phyloP scores from a whole-genome alignment of 2,888 invertebrate genomes.

The Osmoderma eremita region DNA sequence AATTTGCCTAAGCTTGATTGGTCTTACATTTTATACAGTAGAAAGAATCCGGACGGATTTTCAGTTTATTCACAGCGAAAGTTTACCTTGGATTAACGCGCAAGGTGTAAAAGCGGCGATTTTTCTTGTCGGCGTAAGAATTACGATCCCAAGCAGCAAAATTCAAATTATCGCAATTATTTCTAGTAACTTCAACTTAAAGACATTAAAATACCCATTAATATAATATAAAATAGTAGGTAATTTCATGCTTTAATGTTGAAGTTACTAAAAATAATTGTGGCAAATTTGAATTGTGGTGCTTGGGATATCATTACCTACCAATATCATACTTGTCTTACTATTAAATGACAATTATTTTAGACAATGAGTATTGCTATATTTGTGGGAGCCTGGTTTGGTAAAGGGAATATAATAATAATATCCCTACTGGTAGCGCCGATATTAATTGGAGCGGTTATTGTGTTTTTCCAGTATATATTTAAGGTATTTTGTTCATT shows the following conservation, averaged over 20 bases:
- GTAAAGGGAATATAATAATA: neutral
- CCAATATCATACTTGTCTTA: neutral
- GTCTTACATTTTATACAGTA: constrained; percentile 25
- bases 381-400: neutral
- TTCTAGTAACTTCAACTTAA: too few relatives aligned
- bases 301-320: too few relatives aligned
- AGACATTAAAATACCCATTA: too few relatives aligned
- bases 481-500: neutral
- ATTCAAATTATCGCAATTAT: too few relatives aligned
- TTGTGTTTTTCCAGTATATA: constrained; percentile 16
- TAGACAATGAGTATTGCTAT: neutral
- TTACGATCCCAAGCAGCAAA: neutral
- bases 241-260: too few relatives aligned
- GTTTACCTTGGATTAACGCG: neutral
- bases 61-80: constrained; percentile 19
- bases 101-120: constrained; percentile 26
- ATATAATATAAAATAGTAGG: too few relatives aligned
- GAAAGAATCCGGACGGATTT: constrained; percentile 27
- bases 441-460: constrained; percentile 9
- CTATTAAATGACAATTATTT: neutral
- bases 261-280: too few relatives aligned
- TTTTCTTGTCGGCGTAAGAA: constrained; percentile 14
- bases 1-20: constrained; percentile 5
- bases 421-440: neutral
- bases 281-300: too few relatives aligned